Percentiles rank a stretch among this genome's conserved stretches.
These are phyloP conservation scores for Chelonus insularis DNA, from an alignment of 1,140 invertebrate species.

Conservation along the genomic window DNA sequence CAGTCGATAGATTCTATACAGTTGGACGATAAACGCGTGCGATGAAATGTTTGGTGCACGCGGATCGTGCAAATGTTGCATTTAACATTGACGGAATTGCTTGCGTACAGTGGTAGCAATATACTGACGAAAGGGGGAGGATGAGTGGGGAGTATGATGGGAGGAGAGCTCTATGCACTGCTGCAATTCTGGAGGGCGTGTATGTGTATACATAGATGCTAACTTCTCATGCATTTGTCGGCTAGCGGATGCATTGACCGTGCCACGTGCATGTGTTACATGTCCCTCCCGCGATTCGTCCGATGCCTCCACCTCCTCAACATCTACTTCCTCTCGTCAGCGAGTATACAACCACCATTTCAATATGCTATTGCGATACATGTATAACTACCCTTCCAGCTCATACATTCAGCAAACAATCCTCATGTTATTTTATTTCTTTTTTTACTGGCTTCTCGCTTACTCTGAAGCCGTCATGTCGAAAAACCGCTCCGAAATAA, in stretches of 20 bases:
- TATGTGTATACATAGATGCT: constrained; percentile 25
- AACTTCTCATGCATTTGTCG: constrained; percentile 21
- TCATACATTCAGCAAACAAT: constrained; percentile 7
- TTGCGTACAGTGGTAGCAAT: constrained; percentile 30
- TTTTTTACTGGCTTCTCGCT: constrained; percentile 12
- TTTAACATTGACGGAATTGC: constrained; percentile 52
- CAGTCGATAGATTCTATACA: constrained; percentile 54
- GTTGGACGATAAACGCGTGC: constrained; percentile 42
- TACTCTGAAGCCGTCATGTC: constrained; percentile 50
- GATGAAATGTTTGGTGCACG: constrained; percentile 23
- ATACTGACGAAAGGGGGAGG: constrained; percentile 20
- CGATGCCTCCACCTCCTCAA: constrained; percentile 31
- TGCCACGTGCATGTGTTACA: constrained; percentile 59
- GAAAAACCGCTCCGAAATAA: constrained; percentile 54
- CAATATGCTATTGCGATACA: constrained; percentile 2
- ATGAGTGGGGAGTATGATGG: constrained; percentile 12
- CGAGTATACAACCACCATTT: neutral
- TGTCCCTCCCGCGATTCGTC: constrained; percentile 31
- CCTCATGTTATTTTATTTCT: constrained; percentile 19
- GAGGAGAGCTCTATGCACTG: constrained; percentile 20
- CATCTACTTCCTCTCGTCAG: neutral
- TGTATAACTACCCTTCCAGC: constrained; percentile 13
- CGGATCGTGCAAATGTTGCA: constrained; percentile 45
- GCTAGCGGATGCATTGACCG: constrained; percentile 51
- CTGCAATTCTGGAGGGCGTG: neutral